Conservation (phyloP, 2,113 vertebrate species). For the Recurvirostra avosetta region DNA sequence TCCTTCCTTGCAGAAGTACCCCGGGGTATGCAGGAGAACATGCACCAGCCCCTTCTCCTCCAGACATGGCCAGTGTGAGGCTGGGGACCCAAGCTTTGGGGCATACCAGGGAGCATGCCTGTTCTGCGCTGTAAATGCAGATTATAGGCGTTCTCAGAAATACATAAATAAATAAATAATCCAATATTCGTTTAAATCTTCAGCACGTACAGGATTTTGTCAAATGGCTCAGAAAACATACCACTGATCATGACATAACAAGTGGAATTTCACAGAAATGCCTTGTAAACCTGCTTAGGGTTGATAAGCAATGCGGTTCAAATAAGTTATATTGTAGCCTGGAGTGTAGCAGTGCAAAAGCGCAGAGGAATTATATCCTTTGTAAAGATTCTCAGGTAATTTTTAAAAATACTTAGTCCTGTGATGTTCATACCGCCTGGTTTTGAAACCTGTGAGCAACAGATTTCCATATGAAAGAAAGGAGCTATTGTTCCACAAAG, state of each 20-base stretch:
- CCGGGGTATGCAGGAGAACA: fast-evolving
- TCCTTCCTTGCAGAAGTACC: not conserved
- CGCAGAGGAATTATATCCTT: not conserved
- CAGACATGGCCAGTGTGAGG: not conserved
- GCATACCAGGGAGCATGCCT: not conserved
- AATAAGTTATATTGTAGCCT: not conserved
- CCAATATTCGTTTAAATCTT: not conserved
- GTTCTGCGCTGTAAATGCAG: not conserved
- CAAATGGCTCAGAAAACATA: not conserved
- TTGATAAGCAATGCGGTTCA: not conserved
- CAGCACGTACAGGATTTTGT: not conserved
- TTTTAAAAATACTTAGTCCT: not conserved
- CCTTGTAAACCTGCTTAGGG: not conserved
- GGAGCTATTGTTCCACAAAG: not conserved
- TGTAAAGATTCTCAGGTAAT: not conserved
- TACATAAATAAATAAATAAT: not conserved
- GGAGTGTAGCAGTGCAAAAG: not conserved
- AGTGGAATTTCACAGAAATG: not conserved
- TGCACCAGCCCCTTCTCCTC: fast-evolving
- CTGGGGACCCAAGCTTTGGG: fast-evolving
- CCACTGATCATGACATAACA: not conserved
- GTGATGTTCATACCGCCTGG: not conserved
- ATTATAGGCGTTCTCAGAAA: not conserved
- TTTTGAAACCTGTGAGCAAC: not conserved
- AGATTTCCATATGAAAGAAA: not conserved